These are phyloP conservation scores for Serrognathus titanus DNA, from an alignment of 2,888 invertebrate species.

Conservation along the genomic window DNA sequence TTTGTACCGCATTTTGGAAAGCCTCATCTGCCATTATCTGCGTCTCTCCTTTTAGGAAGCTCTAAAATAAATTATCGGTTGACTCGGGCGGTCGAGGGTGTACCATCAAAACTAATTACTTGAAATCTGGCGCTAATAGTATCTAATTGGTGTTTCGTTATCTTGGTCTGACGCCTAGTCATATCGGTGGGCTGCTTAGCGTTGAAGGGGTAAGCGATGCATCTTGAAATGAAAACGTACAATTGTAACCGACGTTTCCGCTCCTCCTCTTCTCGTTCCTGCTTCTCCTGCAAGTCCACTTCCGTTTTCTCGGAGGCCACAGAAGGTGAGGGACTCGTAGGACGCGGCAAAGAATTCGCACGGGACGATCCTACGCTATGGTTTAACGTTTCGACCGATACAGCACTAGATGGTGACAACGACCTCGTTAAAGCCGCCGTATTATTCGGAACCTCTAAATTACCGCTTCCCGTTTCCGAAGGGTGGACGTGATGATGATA, in stretches of 20 bases:
- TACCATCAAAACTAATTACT: constrained; percentile 51
- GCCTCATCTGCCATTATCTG: constrained; percentile 97
- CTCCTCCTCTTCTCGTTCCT: constrained; percentile 95
- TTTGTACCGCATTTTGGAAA: constrained; percentile 97
- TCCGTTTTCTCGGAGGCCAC: constrained; percentile 87
- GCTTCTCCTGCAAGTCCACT: constrained; percentile 82
- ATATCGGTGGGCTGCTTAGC: constrained; percentile 99
- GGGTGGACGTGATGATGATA: constrained; percentile 45
- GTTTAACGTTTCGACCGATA: constrained; percentile 59
- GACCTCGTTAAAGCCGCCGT: constrained; percentile 47
- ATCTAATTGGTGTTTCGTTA: constrained; percentile 93
- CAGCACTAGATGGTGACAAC: constrained; percentile 59
- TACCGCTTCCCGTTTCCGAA: constrained; percentile 43
- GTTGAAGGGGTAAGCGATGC: constrained; percentile 98
- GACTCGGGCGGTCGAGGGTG: neutral
- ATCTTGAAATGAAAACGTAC: constrained; percentile 97
- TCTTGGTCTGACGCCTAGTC: constrained; percentile 92
- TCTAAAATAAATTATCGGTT: constrained; percentile 52
- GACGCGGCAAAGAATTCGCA: constrained; percentile 69
- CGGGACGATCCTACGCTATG: constrained; percentile 59
- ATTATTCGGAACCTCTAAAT: constrained; percentile 48
- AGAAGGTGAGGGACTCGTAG: constrained; percentile 88
- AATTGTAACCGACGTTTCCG: constrained; percentile 91
- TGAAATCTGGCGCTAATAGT: constrained; percentile 92
- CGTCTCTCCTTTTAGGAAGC: constrained; percentile 97